phyloP scores from a whole-genome alignment of 2,888 invertebrate species.

The Falcaria lacertinaria region DNA sequence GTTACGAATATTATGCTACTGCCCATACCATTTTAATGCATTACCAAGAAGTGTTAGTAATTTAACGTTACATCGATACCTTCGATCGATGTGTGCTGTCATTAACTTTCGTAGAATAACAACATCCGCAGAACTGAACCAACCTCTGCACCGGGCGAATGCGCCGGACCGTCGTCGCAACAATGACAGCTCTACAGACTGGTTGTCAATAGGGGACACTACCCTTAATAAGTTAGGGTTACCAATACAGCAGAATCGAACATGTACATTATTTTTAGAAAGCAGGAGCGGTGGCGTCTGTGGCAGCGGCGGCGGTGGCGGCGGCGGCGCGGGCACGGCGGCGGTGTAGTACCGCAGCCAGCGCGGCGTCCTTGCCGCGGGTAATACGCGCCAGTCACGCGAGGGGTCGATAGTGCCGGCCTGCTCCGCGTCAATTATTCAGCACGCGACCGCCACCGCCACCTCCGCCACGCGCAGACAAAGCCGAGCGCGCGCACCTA shows the following conservation, averaged over 20 bases:
- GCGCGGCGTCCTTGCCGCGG: conserved; percentile 73
- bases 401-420: conserved; percentile 76
- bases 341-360: conserved; percentile 64
- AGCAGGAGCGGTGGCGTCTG: conserved; percentile 14
- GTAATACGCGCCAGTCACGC: conserved; percentile 68
- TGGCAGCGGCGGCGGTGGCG: conserved; percentile 31
- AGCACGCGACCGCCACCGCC: conserved; percentile 60
- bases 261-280: conserved; percentile 24
- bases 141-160: background rate
- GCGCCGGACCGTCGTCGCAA: conserved; percentile 6
- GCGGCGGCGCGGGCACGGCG: conserved; percentile 38
- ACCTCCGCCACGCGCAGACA: conserved; percentile 54
- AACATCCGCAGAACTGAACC: background rate
- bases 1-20: background rate
- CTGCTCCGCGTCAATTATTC: conserved; percentile 74
- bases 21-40: background rate
- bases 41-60: background rate
- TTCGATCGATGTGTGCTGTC: background rate
- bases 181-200: conserved; percentile 3
- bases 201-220: conserved; percentile 17
- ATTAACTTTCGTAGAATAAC: conserved; percentile 2
- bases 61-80: background rate
- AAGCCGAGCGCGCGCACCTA: conserved; percentile 63
- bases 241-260: conserved; percentile 15
- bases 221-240: conserved; percentile 20